A percentile compares a stretch with the other conserved stretches of the same genome.
These are phyloP conservation scores for rabbit (Oryctolagus cuniculus) DNA, from an alignment of 2,113 vertebrate genomes.

Conservation along the genomic window DNA sequence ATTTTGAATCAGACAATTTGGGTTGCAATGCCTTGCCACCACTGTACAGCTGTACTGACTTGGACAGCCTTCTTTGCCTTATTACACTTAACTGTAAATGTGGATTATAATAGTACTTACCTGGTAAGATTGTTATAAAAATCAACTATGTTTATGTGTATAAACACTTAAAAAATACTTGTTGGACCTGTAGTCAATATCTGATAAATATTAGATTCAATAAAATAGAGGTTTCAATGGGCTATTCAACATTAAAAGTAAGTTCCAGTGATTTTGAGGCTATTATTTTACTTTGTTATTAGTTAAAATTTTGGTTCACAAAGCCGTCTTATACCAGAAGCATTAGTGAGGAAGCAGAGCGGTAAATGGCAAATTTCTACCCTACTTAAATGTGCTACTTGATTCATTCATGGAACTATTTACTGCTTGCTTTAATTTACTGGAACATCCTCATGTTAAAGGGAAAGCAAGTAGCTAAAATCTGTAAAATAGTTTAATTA, in stretches of 20 bases:
- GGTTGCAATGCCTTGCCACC: neutral
- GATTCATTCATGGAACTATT: neutral
- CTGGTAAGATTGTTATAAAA: neutral
- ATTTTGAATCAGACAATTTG: neutral
- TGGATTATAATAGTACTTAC: neutral
- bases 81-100: neutral
- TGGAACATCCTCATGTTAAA: neutral
- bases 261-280: neutral
- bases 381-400: neutral
- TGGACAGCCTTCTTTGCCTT: neutral
- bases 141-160: neutral
- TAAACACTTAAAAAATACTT: neutral
- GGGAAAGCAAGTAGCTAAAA: neutral
- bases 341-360: neutral
- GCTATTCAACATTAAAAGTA: neutral
- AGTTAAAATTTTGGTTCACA: neutral
- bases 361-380: neutral
- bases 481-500: neutral
- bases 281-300: neutral
- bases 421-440: neutral
- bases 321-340: neutral
- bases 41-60: neutral
- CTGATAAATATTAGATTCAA: neutral
- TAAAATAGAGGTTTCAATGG: neutral
- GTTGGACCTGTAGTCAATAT: neutral